Evolutionary conservation across 2,797 vertebrate species (phyloP).

Genomic region (Coreius guichenoti): DNA sequence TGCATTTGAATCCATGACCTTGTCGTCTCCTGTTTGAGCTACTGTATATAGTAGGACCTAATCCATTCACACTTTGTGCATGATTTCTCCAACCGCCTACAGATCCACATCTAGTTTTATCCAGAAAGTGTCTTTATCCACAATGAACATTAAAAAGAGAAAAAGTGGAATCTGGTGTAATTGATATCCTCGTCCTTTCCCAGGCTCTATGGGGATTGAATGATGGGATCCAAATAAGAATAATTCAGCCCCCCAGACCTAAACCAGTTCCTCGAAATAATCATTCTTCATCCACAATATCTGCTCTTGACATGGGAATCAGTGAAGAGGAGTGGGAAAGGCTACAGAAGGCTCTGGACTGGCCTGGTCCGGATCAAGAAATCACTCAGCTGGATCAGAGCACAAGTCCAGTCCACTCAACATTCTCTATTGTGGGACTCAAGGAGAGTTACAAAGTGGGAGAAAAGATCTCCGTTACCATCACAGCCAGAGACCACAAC

Average conservation of each 20-base stretch:
- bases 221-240: neutral
- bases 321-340: conserved; percentile 26
- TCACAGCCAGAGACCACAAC: too few species aligned
- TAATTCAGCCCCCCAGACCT: neutral
- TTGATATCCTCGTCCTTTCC: neutral
- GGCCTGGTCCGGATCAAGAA: conserved; percentile 28
- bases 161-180: neutral
- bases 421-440: conserved; percentile 25
- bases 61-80: neutral
- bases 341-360: conserved; percentile 31
- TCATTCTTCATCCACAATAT: neutral
- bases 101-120: too few species aligned
- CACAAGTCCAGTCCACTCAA: conserved; percentile 31
- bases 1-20: neutral
- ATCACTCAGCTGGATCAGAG: neutral
- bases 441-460: conserved; percentile 29
- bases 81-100: too few species aligned
- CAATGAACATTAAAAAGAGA: neutral
- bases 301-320: neutral
- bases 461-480: conserved; percentile 15
- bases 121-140: too few species aligned
- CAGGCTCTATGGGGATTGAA: neutral
- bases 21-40: too few species aligned
- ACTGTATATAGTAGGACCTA: neutral
- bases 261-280: neutral